Base-by-base conservation (phyloP, 2,888 invertebrate species). In the Deladenus siricidicola region DNA sequence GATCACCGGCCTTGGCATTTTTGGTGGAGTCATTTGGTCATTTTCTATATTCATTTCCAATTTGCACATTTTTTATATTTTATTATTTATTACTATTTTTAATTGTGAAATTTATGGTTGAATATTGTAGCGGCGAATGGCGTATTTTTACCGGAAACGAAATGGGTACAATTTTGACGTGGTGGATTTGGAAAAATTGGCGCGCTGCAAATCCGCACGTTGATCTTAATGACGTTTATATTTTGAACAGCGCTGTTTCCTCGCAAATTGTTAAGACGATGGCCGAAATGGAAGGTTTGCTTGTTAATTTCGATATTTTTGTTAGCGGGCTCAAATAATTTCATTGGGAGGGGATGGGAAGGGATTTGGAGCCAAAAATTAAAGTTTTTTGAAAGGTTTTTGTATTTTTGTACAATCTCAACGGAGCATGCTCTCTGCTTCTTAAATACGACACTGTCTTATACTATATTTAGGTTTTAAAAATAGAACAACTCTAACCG, bases 61-160 rank as follows among this genome's bases (percentile, higher is more conserved):
- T n/a, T n/a, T n/a, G n/a, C n/a, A n/a, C n/a, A n/a, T n/a, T n/a
- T n/a, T n/a, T n/a, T n/a, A n/a, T n/a, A n/a, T n/a, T n/a, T n/a
- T n/a, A n/a, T n/a, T n/a, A n/a, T n/a, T n/a, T n/a, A n/a, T n/a
- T n/a, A n/a, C n/a, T n/a, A n/a, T n/a, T n/a, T n/a, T n/a, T n/a
- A n/a, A n/a, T n/a, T n/a, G n/a, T n/a, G n/a, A n/a, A n/a, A n/a
- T n/a, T n/a, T n/a, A n/a, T n/a, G n/a, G n/a, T n/a, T n/a, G n/a
- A n/a, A n/a, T n/a, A n/a, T 74, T 79, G 54, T 70, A 86, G 86
- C 70, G 85, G 84, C 0, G 82, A 85, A 47, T 94, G 93, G 93
- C 86, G 87, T 70, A 85, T 91, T 24, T 93, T 96, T 80, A 87
- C 85, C 39, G 98, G 98, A 39, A 98, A 99, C 79, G 94, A 99